Evolutionary conservation across 2,888 invertebrate species (phyloP).

Genomic region (Philaethria dido): DNA sequence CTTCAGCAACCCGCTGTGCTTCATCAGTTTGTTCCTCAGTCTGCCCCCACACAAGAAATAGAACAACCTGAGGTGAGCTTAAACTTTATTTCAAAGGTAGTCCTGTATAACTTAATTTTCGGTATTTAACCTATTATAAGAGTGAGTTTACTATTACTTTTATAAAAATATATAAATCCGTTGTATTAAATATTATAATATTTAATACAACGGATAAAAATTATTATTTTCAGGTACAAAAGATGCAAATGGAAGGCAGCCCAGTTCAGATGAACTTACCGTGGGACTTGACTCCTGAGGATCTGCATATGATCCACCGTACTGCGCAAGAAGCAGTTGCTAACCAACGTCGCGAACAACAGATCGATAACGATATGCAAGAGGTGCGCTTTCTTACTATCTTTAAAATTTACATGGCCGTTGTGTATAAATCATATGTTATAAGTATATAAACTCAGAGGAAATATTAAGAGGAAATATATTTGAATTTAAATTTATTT

Average conservation of each 20-base stretch:
- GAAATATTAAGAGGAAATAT: no score
- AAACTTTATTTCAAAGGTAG: background rate
- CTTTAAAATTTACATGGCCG: background rate
- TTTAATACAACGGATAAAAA: no score
- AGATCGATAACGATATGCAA: constrained; percentile 78
- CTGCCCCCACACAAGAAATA: constrained; percentile 76
- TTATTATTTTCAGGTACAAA: constrained; percentile 54
- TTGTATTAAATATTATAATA: background rate
- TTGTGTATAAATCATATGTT: background rate
- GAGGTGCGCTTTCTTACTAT: constrained; percentile 58
- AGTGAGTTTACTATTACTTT: no score
- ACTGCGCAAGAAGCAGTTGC: constrained; percentile 70
- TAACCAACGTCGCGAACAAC: constrained; percentile 67
- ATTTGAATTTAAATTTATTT: no score
- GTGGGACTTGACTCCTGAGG: constrained; percentile 75
- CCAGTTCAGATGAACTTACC: constrained; percentile 71
- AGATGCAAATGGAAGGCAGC: constrained; percentile 70
- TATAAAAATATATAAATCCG: no score
- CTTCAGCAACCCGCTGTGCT: constrained; percentile 71
- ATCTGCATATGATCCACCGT: constrained; percentile 74
- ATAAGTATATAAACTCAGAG: no score
- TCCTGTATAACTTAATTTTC: background rate
- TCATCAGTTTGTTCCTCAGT: constrained; percentile 77
- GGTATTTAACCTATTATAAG: background rate
- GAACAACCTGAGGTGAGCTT: constrained; percentile 74